phyloP scores from a whole-genome alignment of 2,888 invertebrate genomes.

The Ectobius pallidus region DNA sequence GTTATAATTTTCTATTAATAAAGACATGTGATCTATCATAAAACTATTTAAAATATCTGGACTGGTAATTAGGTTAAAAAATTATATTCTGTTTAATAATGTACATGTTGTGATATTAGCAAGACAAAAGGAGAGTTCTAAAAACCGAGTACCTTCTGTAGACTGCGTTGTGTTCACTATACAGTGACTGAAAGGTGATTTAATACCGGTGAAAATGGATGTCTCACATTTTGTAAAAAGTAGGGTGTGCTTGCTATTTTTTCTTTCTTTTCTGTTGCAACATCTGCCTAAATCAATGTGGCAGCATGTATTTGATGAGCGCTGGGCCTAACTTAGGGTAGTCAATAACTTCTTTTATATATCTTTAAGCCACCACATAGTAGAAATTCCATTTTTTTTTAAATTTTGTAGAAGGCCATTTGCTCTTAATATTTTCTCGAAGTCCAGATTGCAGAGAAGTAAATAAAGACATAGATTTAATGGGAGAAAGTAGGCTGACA shows the following conservation, averaged over 20 bases:
- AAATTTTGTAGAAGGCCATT: conserved; percentile 5
- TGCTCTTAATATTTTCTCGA: conserved; percentile 5
- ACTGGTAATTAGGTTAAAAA: too few relatives aligned
- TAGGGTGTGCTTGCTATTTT: conserved; percentile 9
- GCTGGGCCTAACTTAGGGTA: conserved; percentile 26
- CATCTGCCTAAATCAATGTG: conserved; percentile 15
- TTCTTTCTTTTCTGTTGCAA: background rate
- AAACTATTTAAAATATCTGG: too few relatives aligned
- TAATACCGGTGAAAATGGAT: too few relatives aligned
- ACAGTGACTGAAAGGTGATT: too few relatives aligned
- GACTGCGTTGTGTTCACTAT: too few relatives aligned
- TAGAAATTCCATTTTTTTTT: conserved; percentile 18
- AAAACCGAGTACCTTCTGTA: too few relatives aligned
- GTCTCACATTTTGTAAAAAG: too few relatives aligned
- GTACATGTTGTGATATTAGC: too few relatives aligned
- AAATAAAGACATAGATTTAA: conserved; percentile 24
- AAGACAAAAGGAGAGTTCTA: too few relatives aligned
- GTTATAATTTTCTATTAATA: too few relatives aligned
- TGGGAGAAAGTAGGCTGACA: conserved; percentile 23
- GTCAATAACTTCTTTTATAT: conserved; percentile 11
- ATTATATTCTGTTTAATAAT: too few relatives aligned
- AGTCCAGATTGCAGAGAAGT: background rate
- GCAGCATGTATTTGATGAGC: conserved; percentile 12
- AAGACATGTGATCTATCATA: too few relatives aligned
- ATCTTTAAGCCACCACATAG: background rate